Percentiles rank a stretch among this genome's conserved stretches.
Conservation (phyloP, 2,888 invertebrate species). For the Scaptomyza caliginosa region DNA sequence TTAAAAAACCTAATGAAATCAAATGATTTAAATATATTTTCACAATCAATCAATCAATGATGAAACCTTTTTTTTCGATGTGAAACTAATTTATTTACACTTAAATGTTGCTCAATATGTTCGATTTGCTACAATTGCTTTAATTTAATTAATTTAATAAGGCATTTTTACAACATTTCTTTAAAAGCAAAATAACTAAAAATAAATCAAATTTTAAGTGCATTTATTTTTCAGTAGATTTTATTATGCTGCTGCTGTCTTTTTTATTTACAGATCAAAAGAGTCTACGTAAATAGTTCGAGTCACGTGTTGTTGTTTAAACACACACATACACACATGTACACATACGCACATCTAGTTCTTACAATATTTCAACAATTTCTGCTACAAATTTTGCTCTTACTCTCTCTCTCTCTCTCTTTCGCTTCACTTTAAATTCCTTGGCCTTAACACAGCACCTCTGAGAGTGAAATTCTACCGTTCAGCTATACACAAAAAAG, state of each 20-base stretch:
- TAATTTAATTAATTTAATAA: neutral
- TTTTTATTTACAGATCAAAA: constrained; percentile 11
- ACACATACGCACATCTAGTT: neutral
- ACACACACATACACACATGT: neutral
- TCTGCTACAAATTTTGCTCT: neutral
- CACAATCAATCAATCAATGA: constrained; percentile 21
- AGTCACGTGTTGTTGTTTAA: constrained; percentile 18
- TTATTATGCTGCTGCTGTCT: neutral
- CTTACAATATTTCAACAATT: constrained; percentile 16
- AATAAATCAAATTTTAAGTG: constrained; percentile 1
- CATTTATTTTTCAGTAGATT: neutral
- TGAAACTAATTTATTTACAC: neutral
- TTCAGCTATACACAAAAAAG: constrained; percentile 55
- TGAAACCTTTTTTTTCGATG: neutral
- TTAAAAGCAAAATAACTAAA: neutral
- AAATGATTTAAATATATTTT: constrained; percentile 7
- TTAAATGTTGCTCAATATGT: neutral
- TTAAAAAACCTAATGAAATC: constrained; percentile 13
- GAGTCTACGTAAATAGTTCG: constrained; percentile 8
- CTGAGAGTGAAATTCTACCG: neutral
- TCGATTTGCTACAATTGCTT: neutral
- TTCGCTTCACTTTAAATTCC: constrained; percentile 32
- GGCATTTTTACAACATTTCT: neutral
- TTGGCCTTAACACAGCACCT: constrained; percentile 3
- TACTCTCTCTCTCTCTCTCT: constrained; percentile 5